Base-by-base conservation (phyloP, 2,113 vertebrate genomes). In the Cyphomyrus discorhynchus region DNA sequence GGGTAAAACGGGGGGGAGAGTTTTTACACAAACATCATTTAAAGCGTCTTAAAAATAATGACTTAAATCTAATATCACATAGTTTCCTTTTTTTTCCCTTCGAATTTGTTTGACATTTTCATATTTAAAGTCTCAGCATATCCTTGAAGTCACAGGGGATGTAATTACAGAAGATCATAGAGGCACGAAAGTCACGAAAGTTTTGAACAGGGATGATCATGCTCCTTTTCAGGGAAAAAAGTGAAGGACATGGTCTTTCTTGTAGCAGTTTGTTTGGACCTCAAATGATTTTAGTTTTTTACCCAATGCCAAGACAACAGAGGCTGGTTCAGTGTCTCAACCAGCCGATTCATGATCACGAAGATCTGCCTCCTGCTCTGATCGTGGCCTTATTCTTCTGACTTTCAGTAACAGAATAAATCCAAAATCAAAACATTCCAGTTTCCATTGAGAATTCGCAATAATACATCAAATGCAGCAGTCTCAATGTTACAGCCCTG, bases 1-100 rank as follows among this genome's bases (percentile, higher is more conserved):
- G 91, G 90, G 92, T 86, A 53, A 21, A 27, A 42, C 8, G 8
- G 24, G 58, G 27, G 58, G 58, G 24, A n/a, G 58, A 62, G 24
- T 62, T 62, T 62, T 9, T 62, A 62, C 8, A 62, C 58, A 62
- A n/a, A 70, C 27, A 13, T 70, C 9, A 80, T 42, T 39, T 19
- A 42, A 80, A 80, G 35, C 15, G 1, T 5, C 74, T 80, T 80
- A 80, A 80, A 80, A 80, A 19, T 39, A 42, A 39, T 15, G 35
- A 77, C 35, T 77, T 19, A 35, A 39, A 19, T 6, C 35, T 80
- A 42, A 42, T 42, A 42, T 80, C 35, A 80, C 15, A 80, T 7
- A 15, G 31, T 5, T 15, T 39, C 0, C 0, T 42, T 42, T 35
- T 15, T 74, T 74, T 5, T 5, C 31, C 13, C 74, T 6, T 80